Base-by-base conservation (phyloP, 2,113 vertebrate genomes). In the Forbesichthys agassizii region DNA sequence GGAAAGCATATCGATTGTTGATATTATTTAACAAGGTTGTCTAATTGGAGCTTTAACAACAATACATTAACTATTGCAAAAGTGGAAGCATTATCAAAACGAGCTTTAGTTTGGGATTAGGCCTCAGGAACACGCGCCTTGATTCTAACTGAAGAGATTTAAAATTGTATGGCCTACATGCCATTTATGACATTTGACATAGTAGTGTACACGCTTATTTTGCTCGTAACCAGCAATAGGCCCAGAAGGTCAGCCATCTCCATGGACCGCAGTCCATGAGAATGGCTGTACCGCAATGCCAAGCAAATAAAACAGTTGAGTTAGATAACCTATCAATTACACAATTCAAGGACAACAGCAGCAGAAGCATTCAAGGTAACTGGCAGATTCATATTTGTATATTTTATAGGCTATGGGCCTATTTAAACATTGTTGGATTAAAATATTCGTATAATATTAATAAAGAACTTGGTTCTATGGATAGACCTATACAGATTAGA, bases 281-380 rank as follows among this genome's bases (percentile, higher is more conserved):
- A 78, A 66, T 84, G 85, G 70, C 81, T 84, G 83, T 90, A 90
- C 91, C 83, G 91, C 91, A 93, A 92, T 92, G 92, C 83, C 89
- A 90, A 90, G 87, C 88, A 88, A 89, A 92, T 89, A 90, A 93
- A 91, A 91, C 77, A 87, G 88, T 93, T 75, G 91, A 92, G 92
- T 93, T 92, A 93, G 91, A 91, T 89, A 92, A 92, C 92, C 92
- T 93, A 91, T 89, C 89, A 86, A 90, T 89, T 88, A 90, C 91
- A 90, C 88, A 88, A 92, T 87, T 87, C 91, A 93, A 93, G 90
- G 92, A 91, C 92, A 91, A 91, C 88, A 84, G 88, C 89, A 85
- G 76, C 64, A 77, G 72, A 86, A 82, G 80, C 82, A 79, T 84
- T 72, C 64, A 52, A 81, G 51, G 69, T 68, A 69, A 80, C 16